A percentile compares a stretch with the other conserved stretches of the same genome.
Evolutionary conservation across 2,888 invertebrate species (phyloP).

Genomic region (Gnatocerus cornutus): DNA sequence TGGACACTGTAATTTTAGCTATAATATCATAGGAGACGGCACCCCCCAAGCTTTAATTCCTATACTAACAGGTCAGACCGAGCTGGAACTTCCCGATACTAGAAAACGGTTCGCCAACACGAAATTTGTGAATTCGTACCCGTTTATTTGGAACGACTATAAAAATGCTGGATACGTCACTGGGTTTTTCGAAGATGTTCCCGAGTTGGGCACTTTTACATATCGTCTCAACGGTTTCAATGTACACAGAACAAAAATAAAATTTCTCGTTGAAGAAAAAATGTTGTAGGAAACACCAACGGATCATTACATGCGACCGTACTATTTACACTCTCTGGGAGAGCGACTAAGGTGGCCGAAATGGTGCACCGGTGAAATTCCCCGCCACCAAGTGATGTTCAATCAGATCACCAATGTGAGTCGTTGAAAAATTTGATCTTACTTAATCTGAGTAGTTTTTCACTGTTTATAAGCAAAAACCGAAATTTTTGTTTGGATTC

Average conservation of each 20-base stretch:
- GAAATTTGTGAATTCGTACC: slow-evolving; percentile 82
- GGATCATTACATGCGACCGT: slow-evolving; percentile 91
- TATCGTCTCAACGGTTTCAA: slow-evolving; percentile 91
- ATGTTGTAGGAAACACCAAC: slow-evolving; percentile 80
- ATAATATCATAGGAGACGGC: slow-evolving; percentile 90
- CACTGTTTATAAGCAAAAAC: slow-evolving; percentile 77
- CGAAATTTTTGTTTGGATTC: slow-evolving; percentile 91
- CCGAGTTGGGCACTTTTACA: slow-evolving; percentile 89
- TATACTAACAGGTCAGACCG: slow-evolving; percentile 87
- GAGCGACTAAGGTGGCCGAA: slow-evolving; percentile 73
- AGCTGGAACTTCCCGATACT: slow-evolving; percentile 91
- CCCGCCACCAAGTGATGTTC: slow-evolving; percentile 80
- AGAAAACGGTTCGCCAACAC: slow-evolving; percentile 80
- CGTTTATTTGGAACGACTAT: slow-evolving; percentile 90
- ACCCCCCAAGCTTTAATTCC: slow-evolving; percentile 92
- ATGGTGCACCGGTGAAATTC: slow-evolving; percentile 82
- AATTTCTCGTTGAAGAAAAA: background rate
- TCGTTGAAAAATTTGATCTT: background rate
- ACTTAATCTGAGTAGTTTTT: slow-evolving; percentile 70
- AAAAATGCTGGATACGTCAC: slow-evolving; percentile 82
- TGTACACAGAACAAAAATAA: slow-evolving; percentile 50
- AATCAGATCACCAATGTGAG: slow-evolving; percentile 79
- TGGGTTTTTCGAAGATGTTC: slow-evolving; percentile 91
- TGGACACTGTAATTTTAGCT: slow-evolving; percentile 62
- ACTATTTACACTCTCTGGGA: slow-evolving; percentile 79